These are phyloP conservation scores for Pentalonia nigronervosa DNA, from an alignment of 1,140 invertebrate species.

Conservation along the genomic window DNA sequence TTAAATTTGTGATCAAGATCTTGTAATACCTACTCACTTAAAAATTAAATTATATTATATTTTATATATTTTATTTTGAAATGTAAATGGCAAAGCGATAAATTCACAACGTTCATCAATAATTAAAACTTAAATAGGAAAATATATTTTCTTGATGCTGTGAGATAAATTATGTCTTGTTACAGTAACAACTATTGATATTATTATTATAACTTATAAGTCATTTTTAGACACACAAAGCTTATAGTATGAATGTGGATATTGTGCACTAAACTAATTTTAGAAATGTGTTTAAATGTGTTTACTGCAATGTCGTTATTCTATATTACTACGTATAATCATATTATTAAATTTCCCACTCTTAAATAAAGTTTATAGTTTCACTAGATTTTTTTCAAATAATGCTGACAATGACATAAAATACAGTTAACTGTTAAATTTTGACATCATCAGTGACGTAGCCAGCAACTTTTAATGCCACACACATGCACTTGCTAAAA, in stretches of 20 bases:
- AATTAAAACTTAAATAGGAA: neutral
- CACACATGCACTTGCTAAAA: neutral
- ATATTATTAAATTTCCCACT: neutral
- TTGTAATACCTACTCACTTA: neutral
- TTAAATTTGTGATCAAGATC: neutral
- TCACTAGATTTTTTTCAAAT: neutral
- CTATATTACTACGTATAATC: neutral
- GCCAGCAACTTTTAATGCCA: neutral
- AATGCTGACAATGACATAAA: neutral
- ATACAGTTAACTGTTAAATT: neutral
- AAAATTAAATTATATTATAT: neutral
- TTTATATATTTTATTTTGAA: neutral
- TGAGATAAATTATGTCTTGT: neutral
- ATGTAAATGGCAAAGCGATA: neutral
- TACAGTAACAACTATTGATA: neutral
- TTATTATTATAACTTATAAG: neutral
- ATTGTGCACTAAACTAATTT: neutral
- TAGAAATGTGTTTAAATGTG: neutral
- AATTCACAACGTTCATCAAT: neutral
- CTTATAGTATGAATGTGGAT: neutral
- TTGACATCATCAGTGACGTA: neutral
- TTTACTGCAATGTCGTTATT: slow-evolving; percentile 8
- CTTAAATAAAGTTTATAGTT: neutral
- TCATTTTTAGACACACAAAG: neutral
- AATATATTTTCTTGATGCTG: neutral